These are phyloP conservation scores for Chiloscyllium plagiosum DNA, from an alignment of 2,113 vertebrate species.

Conservation along the genomic window DNA sequence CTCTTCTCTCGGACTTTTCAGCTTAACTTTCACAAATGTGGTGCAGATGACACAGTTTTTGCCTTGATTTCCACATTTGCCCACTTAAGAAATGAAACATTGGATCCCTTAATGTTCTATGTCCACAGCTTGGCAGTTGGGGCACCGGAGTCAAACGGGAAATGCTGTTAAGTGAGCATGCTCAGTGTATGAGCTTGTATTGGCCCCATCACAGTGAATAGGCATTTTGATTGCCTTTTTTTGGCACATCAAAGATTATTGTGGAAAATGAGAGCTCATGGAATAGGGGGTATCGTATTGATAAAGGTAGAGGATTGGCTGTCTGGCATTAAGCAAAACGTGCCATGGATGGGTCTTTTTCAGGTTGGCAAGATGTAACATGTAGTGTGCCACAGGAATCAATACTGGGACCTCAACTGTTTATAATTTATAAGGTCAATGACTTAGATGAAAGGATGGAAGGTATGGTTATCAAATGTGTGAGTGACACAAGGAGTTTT, in stretches of 20 bases:
- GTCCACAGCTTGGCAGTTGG: background rate
- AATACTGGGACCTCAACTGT: too few relatives aligned
- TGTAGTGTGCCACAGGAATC: too few relatives aligned
- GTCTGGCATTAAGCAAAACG: too few relatives aligned
- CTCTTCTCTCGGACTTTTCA: background rate
- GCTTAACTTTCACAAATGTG: background rate
- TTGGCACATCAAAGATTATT: background rate
- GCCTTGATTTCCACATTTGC: background rate
- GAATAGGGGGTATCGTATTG: too few relatives aligned
- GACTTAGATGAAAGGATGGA: too few relatives aligned
- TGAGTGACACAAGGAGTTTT: too few relatives aligned
- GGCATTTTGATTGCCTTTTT: background rate
- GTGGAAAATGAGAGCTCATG: too few relatives aligned
- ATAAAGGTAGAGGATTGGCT: too few relatives aligned
- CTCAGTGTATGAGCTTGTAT: background rate
- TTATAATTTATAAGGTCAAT: too few relatives aligned
- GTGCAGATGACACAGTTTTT: background rate
- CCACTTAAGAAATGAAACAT: background rate
- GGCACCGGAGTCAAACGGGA: background rate
- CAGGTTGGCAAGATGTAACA: too few relatives aligned
- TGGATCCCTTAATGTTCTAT: background rate
- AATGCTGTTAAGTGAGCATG: background rate
- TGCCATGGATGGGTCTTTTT: too few relatives aligned
- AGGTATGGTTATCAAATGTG: too few relatives aligned
- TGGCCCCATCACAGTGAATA: background rate